These are phyloP conservation scores for Chymomyza caudatula DNA, from an alignment of 2,888 invertebrate species.

Conservation along the genomic window DNA sequence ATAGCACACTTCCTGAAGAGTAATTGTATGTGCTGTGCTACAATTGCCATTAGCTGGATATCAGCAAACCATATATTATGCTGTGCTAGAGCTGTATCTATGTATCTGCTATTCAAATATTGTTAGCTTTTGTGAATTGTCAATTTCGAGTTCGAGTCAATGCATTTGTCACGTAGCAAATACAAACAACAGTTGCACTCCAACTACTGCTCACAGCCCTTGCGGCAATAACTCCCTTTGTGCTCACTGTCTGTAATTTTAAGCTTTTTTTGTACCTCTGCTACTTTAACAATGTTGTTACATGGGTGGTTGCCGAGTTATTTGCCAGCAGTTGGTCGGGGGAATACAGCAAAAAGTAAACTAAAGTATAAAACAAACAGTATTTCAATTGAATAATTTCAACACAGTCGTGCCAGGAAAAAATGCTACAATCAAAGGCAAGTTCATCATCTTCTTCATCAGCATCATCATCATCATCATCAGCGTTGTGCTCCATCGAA, in stretches of 20 bases:
- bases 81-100: neutral
- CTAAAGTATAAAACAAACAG: constrained; percentile 46
- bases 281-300: constrained; percentile 49
- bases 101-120: constrained; percentile 59
- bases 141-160: constrained; percentile 54
- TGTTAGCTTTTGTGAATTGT: constrained; percentile 66
- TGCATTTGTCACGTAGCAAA: constrained; percentile 51
- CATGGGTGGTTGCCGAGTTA: neutral
- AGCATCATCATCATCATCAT: too few relatives aligned
- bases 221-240: neutral
- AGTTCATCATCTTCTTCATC: constrained; percentile 29
- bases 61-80: constrained; percentile 5
- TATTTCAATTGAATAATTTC: constrained; percentile 62
- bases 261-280: constrained; percentile 25
- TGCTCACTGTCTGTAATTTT: constrained; percentile 31
- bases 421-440: constrained; percentile 4
- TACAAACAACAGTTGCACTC: constrained; percentile 42
- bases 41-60: constrained; percentile 50
- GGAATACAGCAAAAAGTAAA: neutral
- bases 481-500: too few relatives aligned
- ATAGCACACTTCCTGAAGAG: too few relatives aligned
- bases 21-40: neutral
- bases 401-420: constrained; percentile 5
- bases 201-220: neutral
- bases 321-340: too few relatives aligned